Conservation (phyloP, 2,113 vertebrate species). For the Engystomops pustulosus region DNA sequence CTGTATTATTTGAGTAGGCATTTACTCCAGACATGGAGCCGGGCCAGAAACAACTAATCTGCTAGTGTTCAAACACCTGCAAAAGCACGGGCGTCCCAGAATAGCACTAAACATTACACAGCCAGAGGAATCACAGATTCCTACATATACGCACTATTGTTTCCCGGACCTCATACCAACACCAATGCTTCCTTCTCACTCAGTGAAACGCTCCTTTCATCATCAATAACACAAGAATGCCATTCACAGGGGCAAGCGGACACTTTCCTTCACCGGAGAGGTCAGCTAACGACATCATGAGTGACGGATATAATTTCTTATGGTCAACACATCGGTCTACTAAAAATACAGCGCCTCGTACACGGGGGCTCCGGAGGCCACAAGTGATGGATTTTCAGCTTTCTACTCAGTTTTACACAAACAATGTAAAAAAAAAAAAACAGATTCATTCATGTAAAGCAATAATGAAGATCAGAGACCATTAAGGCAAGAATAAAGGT, state of each 20-base stretch:
- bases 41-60: conserved; percentile 67
- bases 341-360: conserved; percentile 1
- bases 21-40: conserved; percentile 64
- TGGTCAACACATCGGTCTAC: neutral
- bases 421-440: too few relatives aligned
- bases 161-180: conserved; percentile 55
- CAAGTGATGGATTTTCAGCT: neutral
- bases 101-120: conserved; percentile 56
- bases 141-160: conserved; percentile 58
- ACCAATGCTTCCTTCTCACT: conserved; percentile 42
- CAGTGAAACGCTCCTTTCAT: conserved; percentile 32
- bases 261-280: conserved; percentile 24
- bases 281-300: conserved; percentile 20
- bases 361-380: neutral
- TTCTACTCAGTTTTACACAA: too few relatives aligned
- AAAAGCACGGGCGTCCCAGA: conserved; percentile 64
- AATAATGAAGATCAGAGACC: too few relatives aligned
- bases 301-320: conserved; percentile 29
- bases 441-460: too few relatives aligned
- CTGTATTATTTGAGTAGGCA: conserved; percentile 62
- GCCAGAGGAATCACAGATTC: conserved; percentile 58
- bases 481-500: too few relatives aligned
- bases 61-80: conserved; percentile 63
- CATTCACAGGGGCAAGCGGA: conserved; percentile 39
- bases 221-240: conserved; percentile 40